Evolutionary conservation across 2,113 vertebrate species (phyloP), one percentile per base, ranked within the genome.

Genomic region (Siniperca chuatsi): DNA sequence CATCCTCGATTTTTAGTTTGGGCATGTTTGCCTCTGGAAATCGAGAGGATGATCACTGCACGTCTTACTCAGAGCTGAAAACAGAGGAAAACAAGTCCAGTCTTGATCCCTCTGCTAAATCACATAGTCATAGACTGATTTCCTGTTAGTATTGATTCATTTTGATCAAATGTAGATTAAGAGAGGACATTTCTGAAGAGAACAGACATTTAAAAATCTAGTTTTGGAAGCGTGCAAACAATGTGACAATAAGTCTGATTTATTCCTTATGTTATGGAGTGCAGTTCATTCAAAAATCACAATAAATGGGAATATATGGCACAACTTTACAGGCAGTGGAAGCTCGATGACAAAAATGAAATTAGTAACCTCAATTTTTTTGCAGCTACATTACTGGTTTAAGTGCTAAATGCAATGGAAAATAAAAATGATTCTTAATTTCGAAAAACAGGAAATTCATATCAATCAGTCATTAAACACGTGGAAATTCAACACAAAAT

Each of bases 21-120:
- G 12, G 48, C 37, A 50, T n/a, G 20, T 50, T 61, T 48, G 54
- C 73, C 50, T 82, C 4, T 42, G 23, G 69, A 66, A 78, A 50
- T 52, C 4, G 0, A 68, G 9, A 68, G 3, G 33, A 21, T 44
- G 73, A 77, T 40, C 8, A 3, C 8, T 33, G 74, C 8, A 21
- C 18, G 25, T 67, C 46, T 76, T 50, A 61, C 60, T 78, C 57
- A 80, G 42, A 77, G 13, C 33, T 69, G 75, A 81, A 61, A 74
- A 55, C 40, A 35, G 20, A 55, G 3, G 37, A 4, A 13, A 50
- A 80, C 76, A 75, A 72, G 84, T 82, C 69, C 18, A 21, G 60
- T 80, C 86, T 71, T 50, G 71, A 87, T 72, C 8, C 37, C 5
- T 54, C 23, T 23, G 57, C 42, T 62, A 25, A 57, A 55, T 77